These are phyloP conservation scores for Neria commutata DNA, from an alignment of 2,888 invertebrate species.

Conservation along the genomic window DNA sequence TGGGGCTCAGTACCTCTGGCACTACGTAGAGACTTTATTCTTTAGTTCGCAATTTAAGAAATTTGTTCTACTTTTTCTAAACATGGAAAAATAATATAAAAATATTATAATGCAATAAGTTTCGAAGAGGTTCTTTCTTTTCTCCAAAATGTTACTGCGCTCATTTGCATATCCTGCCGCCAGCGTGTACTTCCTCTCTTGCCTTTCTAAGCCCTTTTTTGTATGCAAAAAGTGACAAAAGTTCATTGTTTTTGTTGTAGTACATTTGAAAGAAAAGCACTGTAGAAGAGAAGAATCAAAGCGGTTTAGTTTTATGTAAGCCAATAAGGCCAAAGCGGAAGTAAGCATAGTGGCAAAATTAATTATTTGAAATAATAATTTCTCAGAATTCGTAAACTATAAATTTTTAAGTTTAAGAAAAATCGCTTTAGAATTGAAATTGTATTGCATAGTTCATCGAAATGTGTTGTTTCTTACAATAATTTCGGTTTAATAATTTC, in stretches of 20 bases:
- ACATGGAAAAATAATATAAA: constrained; percentile 1
- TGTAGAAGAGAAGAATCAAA: constrained; percentile 23
- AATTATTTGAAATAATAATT: constrained; percentile 46
- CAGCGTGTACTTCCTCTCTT: too few relatives aligned
- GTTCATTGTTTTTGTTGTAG: constrained; percentile 12
- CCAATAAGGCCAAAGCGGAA: constrained; percentile 4
- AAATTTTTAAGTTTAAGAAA: constrained; percentile 51
- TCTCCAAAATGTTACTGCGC: too few relatives aligned
- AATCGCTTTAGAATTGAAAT: constrained; percentile 42
- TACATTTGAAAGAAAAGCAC: constrained; percentile 10
- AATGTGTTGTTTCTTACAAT: too few relatives aligned
- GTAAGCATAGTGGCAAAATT: not conserved
- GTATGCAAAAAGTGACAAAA: constrained; percentile 36
- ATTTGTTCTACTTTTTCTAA: too few relatives aligned
- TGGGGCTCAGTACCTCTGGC: too few relatives aligned
- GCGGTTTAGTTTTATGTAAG: constrained; percentile 38
- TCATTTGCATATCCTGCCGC: too few relatives aligned
- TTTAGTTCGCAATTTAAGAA: too few relatives aligned
- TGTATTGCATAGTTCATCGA: too few relatives aligned
- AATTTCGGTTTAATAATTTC: too few relatives aligned
- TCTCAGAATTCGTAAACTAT: constrained; percentile 39
- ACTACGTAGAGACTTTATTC: too few relatives aligned
- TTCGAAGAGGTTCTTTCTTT: constrained; percentile 30
- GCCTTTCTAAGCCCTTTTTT: too few relatives aligned
- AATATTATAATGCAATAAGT: not conserved